Evolutionary conservation across 1,140 invertebrate genomes (phyloP).

Genomic region (Drosophila cardini): DNA sequence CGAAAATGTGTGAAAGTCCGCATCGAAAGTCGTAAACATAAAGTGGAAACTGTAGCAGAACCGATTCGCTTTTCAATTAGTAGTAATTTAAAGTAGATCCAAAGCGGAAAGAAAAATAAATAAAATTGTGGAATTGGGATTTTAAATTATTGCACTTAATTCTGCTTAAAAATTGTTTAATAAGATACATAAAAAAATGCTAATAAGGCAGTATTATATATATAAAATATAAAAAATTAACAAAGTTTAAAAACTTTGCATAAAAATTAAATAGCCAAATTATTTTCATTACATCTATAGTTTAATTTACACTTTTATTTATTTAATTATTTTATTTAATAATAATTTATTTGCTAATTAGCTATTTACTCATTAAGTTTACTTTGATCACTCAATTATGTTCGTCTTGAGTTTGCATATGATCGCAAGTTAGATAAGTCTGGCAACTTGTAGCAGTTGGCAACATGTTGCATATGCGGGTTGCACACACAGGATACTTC

Average conservation of each 20-base stretch:
- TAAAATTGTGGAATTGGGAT: too few relatives aligned
- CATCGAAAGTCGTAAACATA: constrained; percentile 1
- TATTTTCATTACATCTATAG: too few relatives aligned
- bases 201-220: too few relatives aligned
- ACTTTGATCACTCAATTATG: not conserved
- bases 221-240: too few relatives aligned
- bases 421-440: not conserved
- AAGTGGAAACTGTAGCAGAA: constrained; percentile 38
- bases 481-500: constrained; percentile 13
- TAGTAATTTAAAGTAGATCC: not conserved
- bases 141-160: not conserved
- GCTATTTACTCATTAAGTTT: not conserved
- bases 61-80: constrained; percentile 2
- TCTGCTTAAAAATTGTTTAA: too few relatives aligned
- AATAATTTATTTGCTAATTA: not conserved
- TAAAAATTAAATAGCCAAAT: too few relatives aligned
- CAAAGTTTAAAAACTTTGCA: too few relatives aligned
- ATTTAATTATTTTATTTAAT: not conserved
- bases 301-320: not conserved
- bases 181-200: too few relatives aligned
- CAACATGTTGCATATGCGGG: constrained; percentile 42
- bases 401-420: not conserved
- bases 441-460: constrained; percentile 2
- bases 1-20: constrained; percentile 77
- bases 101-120: not conserved